These are phyloP conservation scores for Tuta absoluta DNA, from an alignment of 2,888 invertebrate genomes.

Conservation along the genomic window DNA sequence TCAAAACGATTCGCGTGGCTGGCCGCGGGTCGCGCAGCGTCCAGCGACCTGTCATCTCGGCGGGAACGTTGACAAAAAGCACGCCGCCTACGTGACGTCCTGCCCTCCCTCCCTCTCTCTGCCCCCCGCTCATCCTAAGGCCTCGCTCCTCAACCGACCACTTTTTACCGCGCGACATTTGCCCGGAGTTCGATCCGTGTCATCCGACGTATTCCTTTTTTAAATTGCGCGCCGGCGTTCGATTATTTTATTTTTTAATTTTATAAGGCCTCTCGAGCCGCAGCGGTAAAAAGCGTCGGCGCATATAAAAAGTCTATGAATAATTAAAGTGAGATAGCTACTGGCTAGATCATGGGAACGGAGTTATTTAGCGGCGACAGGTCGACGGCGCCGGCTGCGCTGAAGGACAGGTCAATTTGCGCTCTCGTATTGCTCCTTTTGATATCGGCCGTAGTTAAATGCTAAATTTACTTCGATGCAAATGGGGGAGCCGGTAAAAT, in stretches of 20 bases:
- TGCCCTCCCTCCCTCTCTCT: conserved; percentile 47
- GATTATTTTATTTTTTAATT: conserved; percentile 77
- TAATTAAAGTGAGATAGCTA: conserved; percentile 80
- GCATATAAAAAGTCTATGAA: conserved; percentile 79
- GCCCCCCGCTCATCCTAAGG: conserved; percentile 32
- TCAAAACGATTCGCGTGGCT: conserved; percentile 60
- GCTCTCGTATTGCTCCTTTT: conserved; percentile 63
- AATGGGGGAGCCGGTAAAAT: conserved; percentile 47
- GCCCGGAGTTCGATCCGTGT: conserved; percentile 82
- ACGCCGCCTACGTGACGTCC: conserved; percentile 80
- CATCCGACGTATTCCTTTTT: conserved; percentile 81
- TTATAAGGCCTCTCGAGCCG: conserved; percentile 71
- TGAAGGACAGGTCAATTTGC: conserved; percentile 80
- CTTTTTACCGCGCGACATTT: conserved; percentile 81
- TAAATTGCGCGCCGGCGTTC: conserved; percentile 72
- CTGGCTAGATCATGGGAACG: conserved; percentile 80
- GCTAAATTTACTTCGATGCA: conserved; percentile 60
- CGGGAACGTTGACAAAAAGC: conserved; percentile 81
- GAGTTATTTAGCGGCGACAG: conserved; percentile 76
- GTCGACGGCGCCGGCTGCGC: conserved; percentile 60
- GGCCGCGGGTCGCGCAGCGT: conserved; percentile 65
- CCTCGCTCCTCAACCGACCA: conserved; percentile 65
- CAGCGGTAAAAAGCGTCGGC: conserved; percentile 76
- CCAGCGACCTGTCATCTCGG: conserved; percentile 81
- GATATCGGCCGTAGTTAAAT: conserved; percentile 44